Percentiles rank a stretch among this genome's conserved stretches.
These are phyloP conservation scores for Troides oblongomaculatus DNA, from an alignment of 2,888 invertebrate genomes.

Conservation along the genomic window DNA sequence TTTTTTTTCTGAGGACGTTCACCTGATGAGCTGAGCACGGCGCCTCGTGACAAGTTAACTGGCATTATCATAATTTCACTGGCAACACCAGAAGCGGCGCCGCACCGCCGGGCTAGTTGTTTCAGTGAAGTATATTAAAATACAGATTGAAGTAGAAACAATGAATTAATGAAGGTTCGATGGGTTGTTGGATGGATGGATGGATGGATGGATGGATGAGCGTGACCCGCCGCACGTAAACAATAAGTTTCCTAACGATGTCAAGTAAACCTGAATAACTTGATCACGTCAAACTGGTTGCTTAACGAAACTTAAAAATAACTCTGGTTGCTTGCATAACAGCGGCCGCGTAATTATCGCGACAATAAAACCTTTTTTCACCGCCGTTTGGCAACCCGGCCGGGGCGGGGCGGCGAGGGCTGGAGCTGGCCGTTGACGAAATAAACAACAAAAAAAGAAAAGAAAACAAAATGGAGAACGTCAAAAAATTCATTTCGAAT, in stretches of 20 bases:
- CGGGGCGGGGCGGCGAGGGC: neutral
- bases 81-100: too few species aligned
- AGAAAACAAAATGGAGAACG: slow-evolving; percentile 41
- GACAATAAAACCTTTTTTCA: slow-evolving; percentile 1
- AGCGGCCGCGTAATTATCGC: slow-evolving; percentile 1
- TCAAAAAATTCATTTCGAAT: slow-evolving; percentile 64
- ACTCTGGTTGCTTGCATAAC: slow-evolving; percentile 25
- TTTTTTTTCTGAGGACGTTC: too few species aligned
- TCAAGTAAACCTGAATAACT: slow-evolving; percentile 23
- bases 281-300: slow-evolving; percentile 19
- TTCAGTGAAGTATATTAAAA: too few species aligned
- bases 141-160: too few species aligned
- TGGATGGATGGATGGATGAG: neutral
- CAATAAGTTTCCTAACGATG: slow-evolving; percentile 14
- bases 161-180: too few species aligned
- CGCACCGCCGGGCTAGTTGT: too few species aligned
- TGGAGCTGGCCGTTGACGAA: slow-evolving; percentile 31
- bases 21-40: too few species aligned
- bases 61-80: too few species aligned
- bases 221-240: slow-evolving; percentile 4
- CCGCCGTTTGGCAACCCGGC: neutral
- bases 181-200: too few species aligned
- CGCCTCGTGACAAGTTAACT: too few species aligned
- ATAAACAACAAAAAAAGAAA: slow-evolving; percentile 18
- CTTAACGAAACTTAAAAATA: slow-evolving; percentile 25